Evolutionary conservation across 2,888 invertebrate species (phyloP), one percentile per base, ranked within the genome.

Genomic region (Oegoconia quadripuncta): DNA sequence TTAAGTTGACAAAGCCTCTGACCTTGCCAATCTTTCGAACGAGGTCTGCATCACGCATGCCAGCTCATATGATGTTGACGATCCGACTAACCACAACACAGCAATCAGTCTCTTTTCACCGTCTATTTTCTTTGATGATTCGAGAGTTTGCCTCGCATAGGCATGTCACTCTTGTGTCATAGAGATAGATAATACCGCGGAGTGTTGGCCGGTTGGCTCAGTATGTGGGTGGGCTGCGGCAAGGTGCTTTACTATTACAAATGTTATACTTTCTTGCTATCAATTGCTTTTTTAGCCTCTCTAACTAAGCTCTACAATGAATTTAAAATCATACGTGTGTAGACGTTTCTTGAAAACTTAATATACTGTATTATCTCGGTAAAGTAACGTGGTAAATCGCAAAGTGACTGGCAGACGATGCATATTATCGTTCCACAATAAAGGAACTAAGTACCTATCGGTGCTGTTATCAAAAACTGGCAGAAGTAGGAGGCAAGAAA

Each of bases 71-170:
- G 74, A 74, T 51, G 52, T 44, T 26, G 15, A 27, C 13, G 39
- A 32, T 44, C 46, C 35, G 49, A 59, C 63, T 59, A 66, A 72
- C 67, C 68, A 71, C 61, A 72, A 73, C 68, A 69, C 44, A 57
- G 63, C 71, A 77, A 79, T 80, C 78, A 80, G 61, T 48, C 50
- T 64, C 71, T 64, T 61, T 78, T 76, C 73, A 77, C 62, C 62
- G 70, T 57, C 64, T 79, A 67, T 81, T 81, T 76, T 72, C 71
- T 74, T 75, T 71, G 69, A 76, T 73, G 74, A 74, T 69, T 79
- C 60, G 65, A 67, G 70, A 71, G 66, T 69, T 64, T 64, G 55
- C 50, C 49, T 53, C 46, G 58, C 55, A 55, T 48, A 50, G 59
- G 50, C 64, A 45, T 55, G 64, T 69, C 69, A 67, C 59, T 64